phyloP scores from a whole-genome alignment of 2,888 invertebrate species.

The Apomyelois bistriatella region DNA sequence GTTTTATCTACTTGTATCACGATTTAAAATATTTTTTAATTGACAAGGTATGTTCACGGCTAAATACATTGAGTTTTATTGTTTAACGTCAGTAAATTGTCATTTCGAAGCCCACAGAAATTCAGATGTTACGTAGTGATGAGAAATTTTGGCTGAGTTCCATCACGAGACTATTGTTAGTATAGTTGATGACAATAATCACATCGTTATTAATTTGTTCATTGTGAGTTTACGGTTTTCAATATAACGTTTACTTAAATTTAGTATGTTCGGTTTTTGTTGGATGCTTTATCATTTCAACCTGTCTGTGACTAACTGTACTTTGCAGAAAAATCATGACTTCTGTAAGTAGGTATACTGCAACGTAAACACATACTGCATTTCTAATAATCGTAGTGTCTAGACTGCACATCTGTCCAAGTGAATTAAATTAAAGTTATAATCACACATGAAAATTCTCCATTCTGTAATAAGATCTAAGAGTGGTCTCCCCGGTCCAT shows the following conservation, averaged over 20 bases:
- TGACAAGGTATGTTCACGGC: neutral
- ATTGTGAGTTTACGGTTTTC: neutral
- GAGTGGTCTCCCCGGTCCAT: neutral
- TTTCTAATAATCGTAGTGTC: neutral
- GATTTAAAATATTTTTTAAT: neutral
- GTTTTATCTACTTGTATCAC: neutral
- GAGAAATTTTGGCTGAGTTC: conserved; percentile 29
- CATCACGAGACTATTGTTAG: conserved; percentile 35
- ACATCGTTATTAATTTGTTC: neutral
- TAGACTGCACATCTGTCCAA: neutral
- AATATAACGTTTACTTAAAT: too few species aligned
- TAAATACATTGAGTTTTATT: neutral
- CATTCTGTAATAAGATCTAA: conserved; percentile 7
- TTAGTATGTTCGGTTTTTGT: too few species aligned
- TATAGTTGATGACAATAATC: neutral
- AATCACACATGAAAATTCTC: neutral
- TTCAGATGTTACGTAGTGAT: conserved; percentile 10
- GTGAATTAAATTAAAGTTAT: neutral
- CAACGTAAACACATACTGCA: too few species aligned
- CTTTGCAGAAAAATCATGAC: too few species aligned
- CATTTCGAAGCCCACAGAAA: conserved; percentile 1
- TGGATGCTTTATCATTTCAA: too few species aligned
- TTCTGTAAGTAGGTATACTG: too few species aligned
- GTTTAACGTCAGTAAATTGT: neutral
- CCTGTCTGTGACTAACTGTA: too few species aligned